A percentile compares a stretch with the other conserved stretches of the same genome.
phyloP scores from a whole-genome alignment of 2,888 invertebrate genomes.

The Globia sparganii region DNA sequence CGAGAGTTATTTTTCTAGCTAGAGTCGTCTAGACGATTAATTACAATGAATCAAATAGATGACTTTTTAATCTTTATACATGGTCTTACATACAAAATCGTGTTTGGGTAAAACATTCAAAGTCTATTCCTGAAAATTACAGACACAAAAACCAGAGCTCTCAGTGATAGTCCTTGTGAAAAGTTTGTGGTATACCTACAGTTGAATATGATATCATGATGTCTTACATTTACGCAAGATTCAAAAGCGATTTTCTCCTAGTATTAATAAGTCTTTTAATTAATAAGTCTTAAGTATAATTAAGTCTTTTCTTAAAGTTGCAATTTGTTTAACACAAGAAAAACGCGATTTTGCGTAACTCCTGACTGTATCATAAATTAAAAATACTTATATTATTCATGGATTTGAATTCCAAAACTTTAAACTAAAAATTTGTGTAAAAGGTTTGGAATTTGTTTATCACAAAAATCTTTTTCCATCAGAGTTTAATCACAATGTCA shows the following conservation, averaged over 20 bases:
- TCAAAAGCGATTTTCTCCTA: neutral
- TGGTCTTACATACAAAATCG: neutral
- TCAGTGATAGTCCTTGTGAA: neutral
- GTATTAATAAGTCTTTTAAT: too few species aligned
- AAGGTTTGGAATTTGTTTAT: neutral
- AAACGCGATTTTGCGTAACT: neutral
- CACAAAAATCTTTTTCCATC: slow-evolving; percentile 11
- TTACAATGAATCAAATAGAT: slow-evolving; percentile 9
- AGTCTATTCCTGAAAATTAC: neutral
- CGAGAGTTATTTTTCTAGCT: neutral
- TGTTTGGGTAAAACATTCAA: neutral
- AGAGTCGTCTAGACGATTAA: slow-evolving; percentile 20
- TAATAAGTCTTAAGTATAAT: too few species aligned
- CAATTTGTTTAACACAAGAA: neutral
- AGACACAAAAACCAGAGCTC: neutral
- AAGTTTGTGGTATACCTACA: neutral
- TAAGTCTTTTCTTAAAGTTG: too few species aligned
- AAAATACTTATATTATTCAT: neutral
- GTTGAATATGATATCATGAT: too few species aligned
- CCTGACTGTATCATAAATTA: neutral
- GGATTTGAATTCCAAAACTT: neutral
- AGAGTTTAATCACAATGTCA: slow-evolving; percentile 27
- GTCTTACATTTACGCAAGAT: neutral
- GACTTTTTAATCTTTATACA: neutral
- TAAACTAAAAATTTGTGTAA: fast-evolving